Percentiles rank a stretch among this genome's conserved stretches.
These are phyloP conservation scores for Netelia melanura DNA, from an alignment of 2,888 invertebrate species.

Conservation along the genomic window DNA sequence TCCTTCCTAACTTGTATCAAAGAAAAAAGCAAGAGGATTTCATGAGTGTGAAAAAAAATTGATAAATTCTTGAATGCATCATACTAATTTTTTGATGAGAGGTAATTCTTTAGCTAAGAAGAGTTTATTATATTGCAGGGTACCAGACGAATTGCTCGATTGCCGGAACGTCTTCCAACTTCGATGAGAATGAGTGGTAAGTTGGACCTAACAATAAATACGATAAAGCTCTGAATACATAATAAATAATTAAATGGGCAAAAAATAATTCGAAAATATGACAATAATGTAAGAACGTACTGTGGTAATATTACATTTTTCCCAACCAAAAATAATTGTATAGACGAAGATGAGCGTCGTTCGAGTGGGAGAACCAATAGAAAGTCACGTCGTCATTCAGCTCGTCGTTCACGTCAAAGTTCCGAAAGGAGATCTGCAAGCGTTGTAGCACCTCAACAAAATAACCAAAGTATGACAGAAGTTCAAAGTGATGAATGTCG, in stretches of 20 bases:
- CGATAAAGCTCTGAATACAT: not conserved
- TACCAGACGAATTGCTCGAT: constrained; percentile 70
- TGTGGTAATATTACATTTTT: not conserved
- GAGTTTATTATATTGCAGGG: constrained; percentile 70
- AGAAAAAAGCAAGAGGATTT: not conserved
- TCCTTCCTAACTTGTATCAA: not conserved
- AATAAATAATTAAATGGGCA: not conserved
- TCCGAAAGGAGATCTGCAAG: constrained; percentile 71
- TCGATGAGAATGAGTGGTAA: constrained; percentile 76
- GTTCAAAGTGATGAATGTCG: constrained; percentile 64
- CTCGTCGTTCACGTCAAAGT: constrained; percentile 71
- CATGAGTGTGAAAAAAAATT: not conserved
- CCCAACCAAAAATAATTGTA: not conserved
- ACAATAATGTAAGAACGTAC: not conserved
- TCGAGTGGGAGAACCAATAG: constrained; percentile 71
- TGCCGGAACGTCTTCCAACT: constrained; percentile 77
- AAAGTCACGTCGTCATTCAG: constrained; percentile 74
- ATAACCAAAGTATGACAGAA: not conserved
- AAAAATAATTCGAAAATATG: not conserved
- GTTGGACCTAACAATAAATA: not conserved
- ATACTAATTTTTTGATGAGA: constrained; percentile 26
- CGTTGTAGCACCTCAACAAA: constrained; percentile 5
- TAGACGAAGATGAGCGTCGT: constrained; percentile 68
- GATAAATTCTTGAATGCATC: not conserved
- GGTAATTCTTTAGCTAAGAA: not conserved